phyloP scores from a whole-genome alignment of 2,797 vertebrate genomes.

The Ibycter americanus region DNA sequence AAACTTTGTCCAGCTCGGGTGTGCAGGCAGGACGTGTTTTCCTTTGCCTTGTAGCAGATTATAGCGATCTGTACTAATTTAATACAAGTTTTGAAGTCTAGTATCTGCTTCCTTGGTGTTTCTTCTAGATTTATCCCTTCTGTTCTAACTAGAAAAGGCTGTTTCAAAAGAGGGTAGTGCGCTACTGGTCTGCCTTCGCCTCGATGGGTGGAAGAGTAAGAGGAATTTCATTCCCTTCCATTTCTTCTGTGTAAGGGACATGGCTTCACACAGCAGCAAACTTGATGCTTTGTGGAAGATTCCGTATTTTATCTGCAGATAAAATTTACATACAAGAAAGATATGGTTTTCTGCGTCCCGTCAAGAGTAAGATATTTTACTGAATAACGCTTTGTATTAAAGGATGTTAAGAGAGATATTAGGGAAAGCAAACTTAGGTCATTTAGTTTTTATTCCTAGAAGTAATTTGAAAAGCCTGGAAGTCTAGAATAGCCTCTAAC shows the following conservation, averaged over 20 bases:
- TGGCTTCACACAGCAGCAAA: neutral
- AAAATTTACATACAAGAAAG: neutral
- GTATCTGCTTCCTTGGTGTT: neutral
- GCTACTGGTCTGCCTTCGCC: neutral
- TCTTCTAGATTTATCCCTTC: neutral
- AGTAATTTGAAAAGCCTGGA: neutral
- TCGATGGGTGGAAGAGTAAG: neutral
- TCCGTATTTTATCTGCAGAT: neutral
- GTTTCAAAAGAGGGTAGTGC: neutral
- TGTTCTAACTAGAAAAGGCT: neutral
- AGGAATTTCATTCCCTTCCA: neutral
- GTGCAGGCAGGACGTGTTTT: neutral
- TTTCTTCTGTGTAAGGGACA: neutral
- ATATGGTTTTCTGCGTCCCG: neutral
- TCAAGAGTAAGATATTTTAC: neutral
- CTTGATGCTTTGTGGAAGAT: neutral
- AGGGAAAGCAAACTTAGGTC: neutral
- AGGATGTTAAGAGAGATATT: neutral
- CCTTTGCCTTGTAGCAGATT: neutral
- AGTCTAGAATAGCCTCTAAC: neutral
- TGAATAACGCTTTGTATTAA: neutral
- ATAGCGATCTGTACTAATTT: neutral
- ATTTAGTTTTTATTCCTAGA: neutral
- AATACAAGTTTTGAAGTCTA: no score
- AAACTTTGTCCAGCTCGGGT: neutral